These are phyloP conservation scores for Agelastica alni DNA, from an alignment of 2,888 invertebrate genomes.

Conservation along the genomic window DNA sequence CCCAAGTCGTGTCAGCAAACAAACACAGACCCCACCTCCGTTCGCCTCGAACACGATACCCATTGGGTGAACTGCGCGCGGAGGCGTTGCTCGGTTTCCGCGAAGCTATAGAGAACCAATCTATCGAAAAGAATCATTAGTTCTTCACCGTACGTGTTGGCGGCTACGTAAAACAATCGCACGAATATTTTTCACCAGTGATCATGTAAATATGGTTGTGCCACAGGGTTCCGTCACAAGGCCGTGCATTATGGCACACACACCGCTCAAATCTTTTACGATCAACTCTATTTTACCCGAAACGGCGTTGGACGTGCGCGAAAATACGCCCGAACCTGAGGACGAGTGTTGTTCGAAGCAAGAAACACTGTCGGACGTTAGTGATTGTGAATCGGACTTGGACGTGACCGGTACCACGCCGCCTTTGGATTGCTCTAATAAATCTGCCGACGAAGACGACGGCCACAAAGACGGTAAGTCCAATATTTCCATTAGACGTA, in stretches of 20 bases:
- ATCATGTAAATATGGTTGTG: conserved; percentile 44
- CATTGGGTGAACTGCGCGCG: conserved; percentile 31
- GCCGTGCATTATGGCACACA: conserved; percentile 60
- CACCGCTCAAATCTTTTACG: conserved; percentile 75
- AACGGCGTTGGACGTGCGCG: conserved; percentile 43
- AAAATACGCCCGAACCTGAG: conserved; percentile 23
- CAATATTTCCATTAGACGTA: too few species aligned
- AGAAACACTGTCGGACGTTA: conserved; percentile 50
- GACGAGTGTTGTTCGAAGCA: conserved; percentile 27
- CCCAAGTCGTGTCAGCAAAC: conserved; percentile 42
- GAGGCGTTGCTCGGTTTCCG: conserved; percentile 40
- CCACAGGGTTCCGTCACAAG: conserved; percentile 31
- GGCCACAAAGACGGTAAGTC: conserved; percentile 15
- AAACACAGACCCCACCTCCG: conserved; percentile 36
- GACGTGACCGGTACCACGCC: conserved; percentile 76
- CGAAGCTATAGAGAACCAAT: conserved; percentile 38
- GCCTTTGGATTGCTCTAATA: conserved; percentile 70
- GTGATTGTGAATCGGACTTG: conserved; percentile 74
- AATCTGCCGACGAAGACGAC: conserved; percentile 41
- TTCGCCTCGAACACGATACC: conserved; percentile 18
- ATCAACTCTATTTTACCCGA: conserved; percentile 74
- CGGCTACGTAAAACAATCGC: conserved; percentile 15
- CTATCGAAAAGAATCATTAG: conserved; percentile 37
- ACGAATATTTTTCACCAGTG: conserved; percentile 19
- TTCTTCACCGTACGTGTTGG: conserved; percentile 36